Percentiles rank a stretch among this genome's conserved stretches.
phyloP scores from a whole-genome alignment of 2,113 vertebrate species.

The Uropsilus gracilis region DNA sequence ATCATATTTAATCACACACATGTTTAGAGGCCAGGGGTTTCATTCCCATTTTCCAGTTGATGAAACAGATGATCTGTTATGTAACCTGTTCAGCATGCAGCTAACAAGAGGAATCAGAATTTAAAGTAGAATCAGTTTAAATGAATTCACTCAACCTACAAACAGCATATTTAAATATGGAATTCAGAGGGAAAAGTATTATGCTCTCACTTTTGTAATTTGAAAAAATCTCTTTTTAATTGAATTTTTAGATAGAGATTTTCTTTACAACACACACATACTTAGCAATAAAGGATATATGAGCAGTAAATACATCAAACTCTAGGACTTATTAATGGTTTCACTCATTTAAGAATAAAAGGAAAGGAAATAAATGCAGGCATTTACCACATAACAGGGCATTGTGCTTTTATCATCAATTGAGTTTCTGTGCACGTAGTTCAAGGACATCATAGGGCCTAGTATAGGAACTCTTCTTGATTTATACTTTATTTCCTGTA shows the following conservation, averaged over 20 bases:
- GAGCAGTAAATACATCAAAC: not conserved
- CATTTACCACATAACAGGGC: constrained; percentile 25
- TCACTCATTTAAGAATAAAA: not conserved
- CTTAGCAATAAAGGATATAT: constrained; percentile 1
- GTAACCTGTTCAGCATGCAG: not conserved
- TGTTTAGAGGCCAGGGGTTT: not conserved
- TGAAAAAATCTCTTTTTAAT: not conserved
- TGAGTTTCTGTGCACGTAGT: constrained; percentile 38
- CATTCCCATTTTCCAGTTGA: constrained; percentile 5
- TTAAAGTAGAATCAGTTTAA: constrained; percentile 12
- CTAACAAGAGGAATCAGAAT: not conserved
- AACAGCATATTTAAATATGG: not conserved
- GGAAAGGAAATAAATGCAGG: not conserved
- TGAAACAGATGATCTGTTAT: not conserved
- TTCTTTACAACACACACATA: constrained; percentile 15
- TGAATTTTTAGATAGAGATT: constrained; percentile 20
- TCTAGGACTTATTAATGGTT: constrained; percentile 5
- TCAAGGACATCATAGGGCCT: constrained; percentile 19
- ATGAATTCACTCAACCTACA: not conserved
- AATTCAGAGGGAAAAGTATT: constrained; percentile 32
- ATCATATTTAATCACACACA: not conserved
- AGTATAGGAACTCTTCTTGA: not conserved
- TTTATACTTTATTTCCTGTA: constrained; percentile 56
- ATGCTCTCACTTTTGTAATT: constrained; percentile 30
- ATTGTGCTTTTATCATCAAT: constrained; percentile 21